A percentile compares a stretch with the other conserved stretches of the same genome.
Evolutionary conservation across 2,113 vertebrate genomes (phyloP).

Genomic region (Atlantisia rogersi): DNA sequence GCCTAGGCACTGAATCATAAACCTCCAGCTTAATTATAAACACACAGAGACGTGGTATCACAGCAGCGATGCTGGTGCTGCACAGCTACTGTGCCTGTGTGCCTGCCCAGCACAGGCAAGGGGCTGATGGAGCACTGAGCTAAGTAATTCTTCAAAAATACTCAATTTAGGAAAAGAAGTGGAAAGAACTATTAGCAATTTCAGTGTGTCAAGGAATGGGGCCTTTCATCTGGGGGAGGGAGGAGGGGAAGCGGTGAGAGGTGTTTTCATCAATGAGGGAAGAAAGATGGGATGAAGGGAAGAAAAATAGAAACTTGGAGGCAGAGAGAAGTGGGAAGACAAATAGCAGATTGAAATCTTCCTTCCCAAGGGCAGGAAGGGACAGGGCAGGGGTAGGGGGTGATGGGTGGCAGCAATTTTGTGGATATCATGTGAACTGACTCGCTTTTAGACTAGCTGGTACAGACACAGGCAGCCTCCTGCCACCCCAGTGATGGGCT

Average conservation of each 20-base stretch:
- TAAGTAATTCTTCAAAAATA: constrained; percentile 35
- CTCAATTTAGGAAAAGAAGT: constrained; percentile 23
- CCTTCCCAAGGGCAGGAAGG: not conserved
- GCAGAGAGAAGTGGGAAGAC: not conserved
- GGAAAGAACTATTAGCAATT: constrained; percentile 13
- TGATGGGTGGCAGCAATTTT: not conserved
- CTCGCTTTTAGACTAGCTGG: not conserved
- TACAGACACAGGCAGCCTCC: not conserved
- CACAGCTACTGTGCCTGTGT: not conserved
- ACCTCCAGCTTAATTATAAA: constrained; percentile 30
- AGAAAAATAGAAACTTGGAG: not conserved
- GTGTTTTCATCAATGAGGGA: constrained; percentile 12
- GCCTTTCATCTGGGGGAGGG: not conserved
- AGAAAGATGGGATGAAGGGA: not conserved
- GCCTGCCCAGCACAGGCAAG: not conserved
- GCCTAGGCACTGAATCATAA: constrained; percentile 40
- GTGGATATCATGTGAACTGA: not conserved
- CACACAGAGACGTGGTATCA: not conserved
- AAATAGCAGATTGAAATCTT: not conserved
- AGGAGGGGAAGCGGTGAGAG: not conserved
- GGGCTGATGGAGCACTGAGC: constrained; percentile 19
- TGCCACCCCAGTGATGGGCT: rapidly evolving
- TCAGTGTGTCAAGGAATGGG: not conserved
- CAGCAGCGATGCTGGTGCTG: not conserved
- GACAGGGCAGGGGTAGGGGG: not conserved